These are phyloP conservation scores for Drosophila asahinai DNA, from an alignment of 1,140 invertebrate genomes.

Conservation along the genomic window DNA sequence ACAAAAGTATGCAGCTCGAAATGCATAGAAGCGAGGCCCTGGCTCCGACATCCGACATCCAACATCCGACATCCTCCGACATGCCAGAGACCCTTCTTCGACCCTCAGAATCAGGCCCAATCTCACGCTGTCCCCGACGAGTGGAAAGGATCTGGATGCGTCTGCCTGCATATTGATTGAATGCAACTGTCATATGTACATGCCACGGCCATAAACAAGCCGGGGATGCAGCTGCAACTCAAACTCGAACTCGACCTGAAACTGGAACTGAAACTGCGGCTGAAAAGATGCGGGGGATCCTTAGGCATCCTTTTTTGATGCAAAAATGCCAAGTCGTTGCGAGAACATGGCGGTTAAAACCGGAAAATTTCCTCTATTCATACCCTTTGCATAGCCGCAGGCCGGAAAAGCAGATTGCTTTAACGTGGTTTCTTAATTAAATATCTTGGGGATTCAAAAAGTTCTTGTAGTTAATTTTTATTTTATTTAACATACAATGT, in stretches of 20 bases:
- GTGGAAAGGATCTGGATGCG: slow-evolving; percentile 7
- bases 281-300: slow-evolving; percentile 7
- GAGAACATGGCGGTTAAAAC: slow-evolving; percentile 25
- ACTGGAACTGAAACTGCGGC: neutral
- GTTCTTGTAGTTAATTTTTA: too few species aligned
- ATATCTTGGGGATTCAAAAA: too few species aligned
- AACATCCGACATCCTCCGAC: slow-evolving; percentile 10
- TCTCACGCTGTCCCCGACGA: neutral
- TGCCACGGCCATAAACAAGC: slow-evolving; percentile 73
- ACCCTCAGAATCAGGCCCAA: slow-evolving; percentile 1
- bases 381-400: neutral
- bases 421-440: neutral
- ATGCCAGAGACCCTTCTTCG: neutral
- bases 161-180: slow-evolving; percentile 70
- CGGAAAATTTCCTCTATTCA: slow-evolving; percentile 16
- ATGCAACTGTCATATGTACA: slow-evolving; percentile 74
- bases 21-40: slow-evolving; percentile 51
- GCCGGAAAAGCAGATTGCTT: too few species aligned
- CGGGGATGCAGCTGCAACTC: slow-evolving; percentile 30
- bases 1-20: slow-evolving; percentile 56
- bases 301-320: slow-evolving; percentile 27
- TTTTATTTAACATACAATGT: too few species aligned
- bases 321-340: slow-evolving; percentile 52
- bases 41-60: slow-evolving; percentile 15
- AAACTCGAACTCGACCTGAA: slow-evolving; percentile 19